A percentile compares a stretch with the other conserved stretches of the same genome.
Conservation (phyloP, 2,797 vertebrate species). For the Hydrophis major region DNA sequence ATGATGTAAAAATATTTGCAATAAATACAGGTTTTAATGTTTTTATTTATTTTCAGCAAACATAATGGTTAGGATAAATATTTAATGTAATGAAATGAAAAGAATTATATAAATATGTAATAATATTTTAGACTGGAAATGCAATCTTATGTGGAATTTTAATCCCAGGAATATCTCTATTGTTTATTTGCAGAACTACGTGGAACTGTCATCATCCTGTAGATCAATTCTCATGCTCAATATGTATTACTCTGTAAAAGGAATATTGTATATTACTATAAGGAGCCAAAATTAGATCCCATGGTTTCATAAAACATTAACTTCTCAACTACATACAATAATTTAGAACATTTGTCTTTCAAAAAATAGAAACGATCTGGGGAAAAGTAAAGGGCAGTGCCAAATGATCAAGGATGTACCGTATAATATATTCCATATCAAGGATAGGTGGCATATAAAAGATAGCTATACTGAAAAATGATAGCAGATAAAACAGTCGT, state of each 20-base stretch:
- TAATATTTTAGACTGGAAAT: neutral
- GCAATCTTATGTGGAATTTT: neutral
- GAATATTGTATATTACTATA: neutral
- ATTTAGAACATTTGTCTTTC: neutral
- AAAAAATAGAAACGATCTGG: neutral
- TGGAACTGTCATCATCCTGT: neutral
- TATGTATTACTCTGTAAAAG: neutral
- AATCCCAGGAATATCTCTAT: neutral
- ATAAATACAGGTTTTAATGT: conserved; percentile 36
- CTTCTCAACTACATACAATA: neutral
- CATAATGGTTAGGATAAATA: conserved; percentile 39
- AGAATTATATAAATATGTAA: neutral
- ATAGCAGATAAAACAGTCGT: neutral
- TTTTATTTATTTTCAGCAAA: conserved; percentile 40
- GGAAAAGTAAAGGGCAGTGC: neutral
- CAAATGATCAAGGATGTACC: neutral
- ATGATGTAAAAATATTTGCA: neutral
- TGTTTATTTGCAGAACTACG: neutral
- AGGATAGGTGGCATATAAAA: neutral
- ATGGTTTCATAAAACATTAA: neutral
- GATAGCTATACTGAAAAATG: neutral
- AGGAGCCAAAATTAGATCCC: neutral
- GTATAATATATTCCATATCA: neutral
- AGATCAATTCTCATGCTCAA: neutral
- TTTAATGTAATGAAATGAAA: conserved; percentile 32